Conservation (phyloP, 1,140 invertebrate species). For the Brachionus rotundiformis region DNA sequence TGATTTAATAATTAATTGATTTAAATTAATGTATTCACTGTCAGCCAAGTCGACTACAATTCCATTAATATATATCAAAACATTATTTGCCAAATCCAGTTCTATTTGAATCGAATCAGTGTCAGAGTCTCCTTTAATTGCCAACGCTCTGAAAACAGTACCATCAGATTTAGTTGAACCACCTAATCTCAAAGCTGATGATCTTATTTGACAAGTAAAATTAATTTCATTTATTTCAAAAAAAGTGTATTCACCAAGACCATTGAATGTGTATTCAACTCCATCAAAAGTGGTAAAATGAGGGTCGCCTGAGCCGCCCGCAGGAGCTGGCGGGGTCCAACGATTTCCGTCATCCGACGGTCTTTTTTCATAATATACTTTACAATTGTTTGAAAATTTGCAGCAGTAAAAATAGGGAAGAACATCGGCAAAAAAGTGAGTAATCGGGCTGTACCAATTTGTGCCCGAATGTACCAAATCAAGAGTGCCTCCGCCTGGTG, state of each 20-base stretch:
- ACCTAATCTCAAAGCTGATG: not conserved
- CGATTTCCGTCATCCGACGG: not conserved
- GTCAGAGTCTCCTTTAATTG: conserved; percentile 49
- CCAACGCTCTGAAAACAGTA: conserved; percentile 53
- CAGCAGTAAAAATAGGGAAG: not conserved
- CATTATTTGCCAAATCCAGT: conserved; percentile 48
- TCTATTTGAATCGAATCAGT: conserved; percentile 13
- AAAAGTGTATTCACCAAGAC: conserved; percentile 54
- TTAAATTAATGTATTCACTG: not conserved
- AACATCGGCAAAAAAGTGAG: not conserved
- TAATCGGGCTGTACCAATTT: not conserved
- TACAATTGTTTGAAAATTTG: not conserved
- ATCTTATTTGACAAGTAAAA: conserved; percentile 53
- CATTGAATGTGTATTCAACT: conserved; percentile 55
- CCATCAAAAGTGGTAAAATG: conserved; percentile 55
- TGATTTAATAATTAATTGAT: not conserved
- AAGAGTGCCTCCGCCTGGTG: not conserved
- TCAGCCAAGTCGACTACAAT: not conserved
- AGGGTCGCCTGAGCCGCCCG: conserved; percentile 53
- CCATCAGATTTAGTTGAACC: conserved; percentile 21
- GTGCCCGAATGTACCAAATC: not conserved
- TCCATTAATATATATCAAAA: conserved; percentile 3
- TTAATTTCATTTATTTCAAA: conserved; percentile 22
- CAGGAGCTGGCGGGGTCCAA: not conserved
- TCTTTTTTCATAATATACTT: conserved; percentile 7